Evolutionary conservation across 2,797 vertebrate genomes (phyloP), one percentile per base, ranked within the genome.

Genomic region (Aphelocoma californica): DNA sequence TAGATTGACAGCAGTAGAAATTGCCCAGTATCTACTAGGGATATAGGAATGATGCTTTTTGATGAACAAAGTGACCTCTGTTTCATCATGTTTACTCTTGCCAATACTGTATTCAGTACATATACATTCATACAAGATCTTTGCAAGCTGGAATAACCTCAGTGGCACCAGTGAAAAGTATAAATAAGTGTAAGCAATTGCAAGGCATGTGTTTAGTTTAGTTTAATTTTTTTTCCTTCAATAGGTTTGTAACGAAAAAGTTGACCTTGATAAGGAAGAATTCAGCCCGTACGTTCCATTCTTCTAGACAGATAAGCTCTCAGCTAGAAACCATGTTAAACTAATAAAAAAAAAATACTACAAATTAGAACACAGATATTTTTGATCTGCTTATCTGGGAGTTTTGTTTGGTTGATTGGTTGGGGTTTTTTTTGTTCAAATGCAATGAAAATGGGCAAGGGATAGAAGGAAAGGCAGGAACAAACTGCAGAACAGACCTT

Each of bases 331-430:
- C 1, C 1, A 14, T 53, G 12, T 17, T 70, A 83, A 61, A 47
- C 3, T 31, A 81, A 65, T 47, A 19, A 50, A 26, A 8, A 25
- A 42, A 50, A 82, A 53, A 10, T 26, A 34, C 2, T 53, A 4
- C 8, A 58, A 81, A 71, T 24, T 38, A 31, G 3, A 71, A 19
- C 7, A 54, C 1, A 54, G 4, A 34, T 70, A 48, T 19, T 78
- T 89, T 31, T 47, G 1, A 58, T 42, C 7, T 67, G 18, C 29
- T 85, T 79, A 31, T 32, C 4, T 65, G 14, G 2, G 10, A 6
- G 0, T 6, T 47, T 62, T 42, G 3, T 16, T 66, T 51, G 1
- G 0, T 42, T 47, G 18, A 8, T 47, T 45, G 18, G 9, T 10
- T 40, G 2, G 15, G 3, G 0, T 0, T 28, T 12, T 71, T 53